Base-by-base conservation (phyloP, 2,113 vertebrate species). In the Tenrec ecaudatus region DNA sequence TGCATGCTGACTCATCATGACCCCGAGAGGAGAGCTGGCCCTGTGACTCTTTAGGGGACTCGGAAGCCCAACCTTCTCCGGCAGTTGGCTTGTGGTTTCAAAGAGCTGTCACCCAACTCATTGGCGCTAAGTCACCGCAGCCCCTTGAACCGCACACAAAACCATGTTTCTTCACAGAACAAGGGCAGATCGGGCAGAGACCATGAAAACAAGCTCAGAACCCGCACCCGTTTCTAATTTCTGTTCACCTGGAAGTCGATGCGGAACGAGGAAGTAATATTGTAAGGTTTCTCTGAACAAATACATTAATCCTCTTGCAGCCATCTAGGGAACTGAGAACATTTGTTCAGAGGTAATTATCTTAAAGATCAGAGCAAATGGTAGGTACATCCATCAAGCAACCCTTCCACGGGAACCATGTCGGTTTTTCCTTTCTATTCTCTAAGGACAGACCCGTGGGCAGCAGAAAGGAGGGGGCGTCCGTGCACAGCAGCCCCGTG, bases 111-210 rank as follows among this genome's bases (percentile, higher is more conserved):
- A 53, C 47, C 47, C 47, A 53, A 53, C 47, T 53, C 47, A 10
- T 53, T 2, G 47, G 1, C 47, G 47, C 12, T 10, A 14, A 53
- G 47, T 53, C 5, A 10, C 47, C 12, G 47, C 11, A 10, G 47
- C 47, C 47, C 17, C 17, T 91, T 95, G 97, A 97, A 96, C 43
- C 33, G 94, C 87, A 89, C 3, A 12, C 17, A 53, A 14, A 40
- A 53, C 1, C 11, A 79, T 73, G 89, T 36, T 87, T 95, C 85
- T 89, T 89, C 29, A 95, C 93, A 84, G 94, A 96, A 89, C 36
- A 93, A 82, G 33, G 25, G 10, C 2, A 78, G 43, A 88, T 11
- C 8, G 89, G 19, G 38, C 33, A 60, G 84, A 88, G 69, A 14
- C 76, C 57, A 77, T 27, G 82, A 89, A 92, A 43, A 89, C 60